Base-by-base conservation (phyloP, 2,113 vertebrate species). In the Pangasianodon gigas region DNA sequence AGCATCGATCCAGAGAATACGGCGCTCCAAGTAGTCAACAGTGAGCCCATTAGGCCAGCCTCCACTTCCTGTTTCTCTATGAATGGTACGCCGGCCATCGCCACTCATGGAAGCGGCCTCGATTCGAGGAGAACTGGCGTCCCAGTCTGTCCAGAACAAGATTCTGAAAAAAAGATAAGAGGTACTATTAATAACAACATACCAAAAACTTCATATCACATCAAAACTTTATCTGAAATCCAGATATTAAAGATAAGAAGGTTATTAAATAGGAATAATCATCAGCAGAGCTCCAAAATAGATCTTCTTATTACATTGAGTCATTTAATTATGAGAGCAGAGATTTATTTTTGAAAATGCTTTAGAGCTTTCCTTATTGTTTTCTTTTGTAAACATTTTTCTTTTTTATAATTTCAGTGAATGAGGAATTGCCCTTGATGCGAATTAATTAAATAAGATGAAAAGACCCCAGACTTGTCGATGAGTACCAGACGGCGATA, bases 81-180 rank as follows among this genome's bases (percentile, higher is more conserved):
- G 98, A 92, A 99, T 98, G 82, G 97, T 98, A 21, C 97, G 97
- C 54, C 98, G 96, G 8, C 98, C 98, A 0, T 93, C 97, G 0
- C 98, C 98, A 0, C 98, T 99, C 98, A 99, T 99, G 86, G 98
- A 99, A 1, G 98, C 97, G 0, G 98, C 98, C 93, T 99, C 98
- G 0, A 99, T 99, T 88, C 98, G 96, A 80, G 98, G 98, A 86
- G 97, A 93, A 93, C 96, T 99, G 89, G 98, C 98, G 0, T 99
- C 98, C 98, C 98, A 99, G 94, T 99, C 98, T 0, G 98, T 99
- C 98, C 98, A 99, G 93, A 99, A 99, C 1, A 99, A 96, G 93
- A 99, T 99, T 90, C 98, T 97, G 92, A 2, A 29, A 19, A 3
- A 90, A 10, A 48, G 26, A 46, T 32, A 65, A 6, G 5, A 46